Percentiles rank a stretch among this genome's conserved stretches.
phyloP scores from a whole-genome alignment of 1,140 invertebrate genomes.

The Drosophila micromelanica region DNA sequence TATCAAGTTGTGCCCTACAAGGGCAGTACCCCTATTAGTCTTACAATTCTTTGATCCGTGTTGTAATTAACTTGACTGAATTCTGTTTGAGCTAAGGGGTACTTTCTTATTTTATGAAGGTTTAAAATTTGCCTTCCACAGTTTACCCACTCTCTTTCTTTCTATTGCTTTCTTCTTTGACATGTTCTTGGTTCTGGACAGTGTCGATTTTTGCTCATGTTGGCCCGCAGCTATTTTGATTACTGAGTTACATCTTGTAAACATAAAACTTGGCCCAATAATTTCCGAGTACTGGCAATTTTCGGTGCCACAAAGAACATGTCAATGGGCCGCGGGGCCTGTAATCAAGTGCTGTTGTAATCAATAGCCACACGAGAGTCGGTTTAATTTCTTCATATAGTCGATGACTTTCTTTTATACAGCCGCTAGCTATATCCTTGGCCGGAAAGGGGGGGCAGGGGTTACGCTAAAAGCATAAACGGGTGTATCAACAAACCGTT shows the following conservation, averaged over 20 bases:
- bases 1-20: no score
- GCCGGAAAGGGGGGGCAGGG: neutral
- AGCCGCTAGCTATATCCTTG: neutral
- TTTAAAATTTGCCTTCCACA: no score
- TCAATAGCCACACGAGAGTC: conserved; percentile 7
- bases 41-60: no score
- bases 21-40: no score
- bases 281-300: conserved; percentile 58
- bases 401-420: conserved; percentile 64
- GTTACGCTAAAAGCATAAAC: conserved; percentile 31
- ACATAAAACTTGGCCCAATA: conserved; percentile 74
- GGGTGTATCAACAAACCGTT: conserved; percentile 74
- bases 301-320: conserved; percentile 60
- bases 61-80: no score
- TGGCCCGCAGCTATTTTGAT: conserved; percentile 74
- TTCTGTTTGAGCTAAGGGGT: no score
- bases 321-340: conserved; percentile 63
- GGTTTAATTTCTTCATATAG: conserved; percentile 72
- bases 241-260: conserved; percentile 76
- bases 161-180: neutral
- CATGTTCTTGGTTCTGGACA: neutral
- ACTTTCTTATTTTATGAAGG: no score
- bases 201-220: conserved; percentile 59
- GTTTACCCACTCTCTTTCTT: no score
- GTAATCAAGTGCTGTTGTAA: conserved; percentile 51